phyloP scores from a whole-genome alignment of 1,140 invertebrate species.

The Ceratitis capitata region DNA sequence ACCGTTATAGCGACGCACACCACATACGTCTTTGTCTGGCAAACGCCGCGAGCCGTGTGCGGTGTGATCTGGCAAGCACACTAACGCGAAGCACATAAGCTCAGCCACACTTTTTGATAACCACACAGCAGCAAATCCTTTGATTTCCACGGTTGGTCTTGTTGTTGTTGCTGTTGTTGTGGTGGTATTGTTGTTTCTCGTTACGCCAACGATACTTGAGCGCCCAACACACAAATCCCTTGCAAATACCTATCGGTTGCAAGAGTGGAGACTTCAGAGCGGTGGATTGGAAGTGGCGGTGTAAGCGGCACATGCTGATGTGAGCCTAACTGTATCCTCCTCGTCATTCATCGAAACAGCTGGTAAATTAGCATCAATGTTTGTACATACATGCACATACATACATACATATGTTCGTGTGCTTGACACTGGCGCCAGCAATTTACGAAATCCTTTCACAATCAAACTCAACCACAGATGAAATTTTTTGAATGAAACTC shows the following conservation, averaged over 20 bases:
- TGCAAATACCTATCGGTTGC: background rate
- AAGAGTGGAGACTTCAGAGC: no score
- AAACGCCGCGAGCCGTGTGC: background rate
- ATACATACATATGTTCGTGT: background rate
- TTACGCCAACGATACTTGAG: background rate
- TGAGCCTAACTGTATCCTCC: background rate
- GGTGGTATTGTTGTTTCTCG: background rate
- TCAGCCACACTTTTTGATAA: background rate
- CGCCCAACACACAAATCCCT: background rate
- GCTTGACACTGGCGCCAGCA: slow-evolving; percentile 55
- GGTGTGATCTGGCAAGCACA: background rate
- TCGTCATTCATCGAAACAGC: background rate
- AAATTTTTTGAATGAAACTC: slow-evolving; percentile 29
- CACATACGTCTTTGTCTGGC: background rate
- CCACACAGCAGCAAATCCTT: slow-evolving; percentile 29
- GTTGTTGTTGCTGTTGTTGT: background rate
- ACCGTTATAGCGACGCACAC: background rate
- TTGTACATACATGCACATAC: background rate
- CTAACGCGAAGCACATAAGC: background rate
- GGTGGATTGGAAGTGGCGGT: background rate
- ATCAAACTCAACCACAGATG: slow-evolving; percentile 64
- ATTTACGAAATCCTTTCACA: slow-evolving; percentile 65
- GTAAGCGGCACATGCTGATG: background rate
- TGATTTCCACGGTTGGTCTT: no score
- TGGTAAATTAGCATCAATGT: background rate